A percentile compares a stretch with the other conserved stretches of the same genome.
Evolutionary conservation across 2,797 vertebrate genomes (phyloP).

Genomic region (Falco berigora): DNA sequence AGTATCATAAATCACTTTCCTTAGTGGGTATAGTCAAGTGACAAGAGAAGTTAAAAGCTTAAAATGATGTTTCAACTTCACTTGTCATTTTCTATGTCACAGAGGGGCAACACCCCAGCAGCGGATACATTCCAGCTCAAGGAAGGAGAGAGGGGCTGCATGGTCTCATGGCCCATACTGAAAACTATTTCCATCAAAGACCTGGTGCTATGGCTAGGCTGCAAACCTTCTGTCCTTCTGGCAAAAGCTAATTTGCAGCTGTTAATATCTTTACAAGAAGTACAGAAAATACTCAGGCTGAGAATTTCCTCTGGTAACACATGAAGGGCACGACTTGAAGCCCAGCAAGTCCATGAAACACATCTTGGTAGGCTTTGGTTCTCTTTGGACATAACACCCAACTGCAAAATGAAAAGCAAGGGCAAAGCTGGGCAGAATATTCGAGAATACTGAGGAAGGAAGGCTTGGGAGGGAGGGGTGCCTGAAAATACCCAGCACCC

Average conservation of each 20-base stretch:
- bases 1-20: not conserved
- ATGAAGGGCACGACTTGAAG: not conserved
- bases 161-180: not conserved
- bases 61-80: not conserved
- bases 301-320: not conserved
- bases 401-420: not conserved
- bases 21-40: not conserved
- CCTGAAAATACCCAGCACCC: not conserved
- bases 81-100: not conserved
- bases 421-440: not conserved
- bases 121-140: not conserved
- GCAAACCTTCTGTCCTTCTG: not conserved
- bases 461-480: not conserved
- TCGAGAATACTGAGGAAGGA: not conserved
- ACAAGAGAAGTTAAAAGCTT: not conserved
- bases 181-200: not conserved
- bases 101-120: not conserved
- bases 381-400: not conserved
- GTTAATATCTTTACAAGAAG: not conserved
- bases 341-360: not conserved
- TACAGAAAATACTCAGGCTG: not conserved
- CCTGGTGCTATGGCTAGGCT: not conserved
- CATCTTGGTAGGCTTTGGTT: not conserved
- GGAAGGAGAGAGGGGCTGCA: not conserved
- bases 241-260: not conserved